These are phyloP conservation scores for Cotesia vestalis DNA, from an alignment of 1,140 invertebrate genomes.

Conservation along the genomic window DNA sequence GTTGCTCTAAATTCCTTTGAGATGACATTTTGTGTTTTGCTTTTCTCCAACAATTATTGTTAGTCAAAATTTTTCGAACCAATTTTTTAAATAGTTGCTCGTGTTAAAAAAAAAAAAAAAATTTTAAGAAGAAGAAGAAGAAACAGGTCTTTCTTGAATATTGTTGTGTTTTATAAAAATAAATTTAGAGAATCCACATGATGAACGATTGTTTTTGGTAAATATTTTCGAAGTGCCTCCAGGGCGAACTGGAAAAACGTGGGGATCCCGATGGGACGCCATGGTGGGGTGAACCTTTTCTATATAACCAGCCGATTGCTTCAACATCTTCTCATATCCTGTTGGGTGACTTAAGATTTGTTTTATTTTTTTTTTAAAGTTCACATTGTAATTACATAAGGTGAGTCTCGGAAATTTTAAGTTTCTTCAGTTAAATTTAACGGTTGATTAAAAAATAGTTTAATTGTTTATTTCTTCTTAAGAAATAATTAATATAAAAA, in stretches of 20 bases:
- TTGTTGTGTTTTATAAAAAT: too few relatives aligned
- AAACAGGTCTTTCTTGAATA: too few relatives aligned
- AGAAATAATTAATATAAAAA: slow-evolving; percentile 22
- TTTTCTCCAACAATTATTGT: not conserved
- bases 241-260: slow-evolving; percentile 7
- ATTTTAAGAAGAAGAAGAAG: too few relatives aligned
- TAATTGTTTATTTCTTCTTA: not conserved
- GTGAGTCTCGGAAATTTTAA: not conserved
- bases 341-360: slow-evolving; percentile 12
- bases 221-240: not conserved
- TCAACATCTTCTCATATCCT: slow-evolving; percentile 27
- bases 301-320: slow-evolving; percentile 33
- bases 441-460: not conserved
- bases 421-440: too few relatives aligned
- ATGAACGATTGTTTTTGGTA: not conserved
- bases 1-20: slow-evolving; percentile 6
- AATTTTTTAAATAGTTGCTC: too few relatives aligned
- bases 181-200: too few relatives aligned
- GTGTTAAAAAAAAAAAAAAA: too few relatives aligned
- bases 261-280: slow-evolving; percentile 14
- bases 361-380: not conserved
- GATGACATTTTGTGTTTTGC: slow-evolving; percentile 1
- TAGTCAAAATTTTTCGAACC: not conserved
- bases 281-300: slow-evolving; percentile 15
- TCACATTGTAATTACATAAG: not conserved